A percentile compares a stretch with the other conserved stretches of the same genome.
Evolutionary conservation across 2,888 invertebrate species (phyloP).

Genomic region (Uloborus plumipes): DNA sequence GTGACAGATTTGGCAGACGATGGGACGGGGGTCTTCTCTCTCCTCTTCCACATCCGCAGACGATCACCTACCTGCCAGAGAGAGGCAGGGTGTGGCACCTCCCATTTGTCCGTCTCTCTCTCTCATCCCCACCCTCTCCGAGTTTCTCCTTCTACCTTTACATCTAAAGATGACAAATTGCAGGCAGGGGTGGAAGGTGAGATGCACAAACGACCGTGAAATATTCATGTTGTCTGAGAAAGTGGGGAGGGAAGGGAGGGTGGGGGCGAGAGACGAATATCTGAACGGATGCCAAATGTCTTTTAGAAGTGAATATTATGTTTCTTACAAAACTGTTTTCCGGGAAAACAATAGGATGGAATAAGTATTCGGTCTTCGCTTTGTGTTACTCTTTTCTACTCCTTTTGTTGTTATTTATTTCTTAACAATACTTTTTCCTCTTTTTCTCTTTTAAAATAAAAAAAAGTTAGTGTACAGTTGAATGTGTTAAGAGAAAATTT

Average conservation of each 20-base stretch:
- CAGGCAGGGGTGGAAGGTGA: background rate
- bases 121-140: background rate
- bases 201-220: conserved; percentile 23
- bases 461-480: no score
- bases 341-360: no score
- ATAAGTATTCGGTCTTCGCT: no score
- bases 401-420: no score
- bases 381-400: no score
- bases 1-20: conserved; percentile 45
- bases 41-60: conserved; percentile 3
- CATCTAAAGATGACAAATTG: conserved; percentile 15
- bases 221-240: conserved; percentile 18
- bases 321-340: no score
- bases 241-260: background rate
- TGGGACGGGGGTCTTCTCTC: conserved; percentile 17
- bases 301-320: no score
- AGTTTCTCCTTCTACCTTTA: no score
- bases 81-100: conserved; percentile 37
- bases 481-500: no score
- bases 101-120: conserved; percentile 9
- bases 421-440: no score
- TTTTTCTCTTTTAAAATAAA: no score
- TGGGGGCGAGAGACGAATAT: background rate
- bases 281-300: background rate
- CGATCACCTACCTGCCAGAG: conserved; percentile 39